Evolutionary conservation across 2,797 vertebrate genomes (phyloP).

Genomic region (Paedocypris micromegethes): DNA sequence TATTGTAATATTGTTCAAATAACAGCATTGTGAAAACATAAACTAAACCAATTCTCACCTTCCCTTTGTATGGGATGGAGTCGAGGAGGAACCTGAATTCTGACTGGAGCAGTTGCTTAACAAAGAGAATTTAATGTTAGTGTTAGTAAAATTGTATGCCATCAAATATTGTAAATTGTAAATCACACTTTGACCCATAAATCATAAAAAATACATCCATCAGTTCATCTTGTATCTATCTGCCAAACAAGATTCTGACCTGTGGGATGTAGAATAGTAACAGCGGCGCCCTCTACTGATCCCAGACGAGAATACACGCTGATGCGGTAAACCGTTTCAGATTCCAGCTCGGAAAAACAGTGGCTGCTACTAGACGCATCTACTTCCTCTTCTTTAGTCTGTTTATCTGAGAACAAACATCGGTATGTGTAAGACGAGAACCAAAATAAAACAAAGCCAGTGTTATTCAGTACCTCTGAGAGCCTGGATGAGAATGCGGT

Average conservation of each 20-base stretch:
- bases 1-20: too few species aligned
- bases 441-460: background rate
- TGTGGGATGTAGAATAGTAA: conserved; percentile 76
- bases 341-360: conserved; percentile 68
- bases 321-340: conserved; percentile 70
- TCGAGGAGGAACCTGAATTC: conserved; percentile 60
- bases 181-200: too few species aligned
- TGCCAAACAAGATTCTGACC: conserved; percentile 49
- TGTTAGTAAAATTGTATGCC: background rate
- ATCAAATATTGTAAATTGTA: too few species aligned
- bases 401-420: conserved; percentile 59
- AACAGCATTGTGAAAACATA: too few species aligned
- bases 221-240: background rate
- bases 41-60: conserved; percentile 54
- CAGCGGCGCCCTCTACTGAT: conserved; percentile 69
- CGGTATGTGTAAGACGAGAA: conserved; percentile 3
- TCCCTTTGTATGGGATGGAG: conserved; percentile 64
- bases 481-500: conserved; percentile 68
- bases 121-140: conserved; percentile 11
- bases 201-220: background rate
- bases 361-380: conserved; percentile 64
- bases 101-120: conserved; percentile 61
- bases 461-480: conserved; percentile 60
- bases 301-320: conserved; percentile 68
- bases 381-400: conserved; percentile 57